Conservation (phyloP, 2,113 vertebrate species). For the Phrynosoma platyrhinos region DNA sequence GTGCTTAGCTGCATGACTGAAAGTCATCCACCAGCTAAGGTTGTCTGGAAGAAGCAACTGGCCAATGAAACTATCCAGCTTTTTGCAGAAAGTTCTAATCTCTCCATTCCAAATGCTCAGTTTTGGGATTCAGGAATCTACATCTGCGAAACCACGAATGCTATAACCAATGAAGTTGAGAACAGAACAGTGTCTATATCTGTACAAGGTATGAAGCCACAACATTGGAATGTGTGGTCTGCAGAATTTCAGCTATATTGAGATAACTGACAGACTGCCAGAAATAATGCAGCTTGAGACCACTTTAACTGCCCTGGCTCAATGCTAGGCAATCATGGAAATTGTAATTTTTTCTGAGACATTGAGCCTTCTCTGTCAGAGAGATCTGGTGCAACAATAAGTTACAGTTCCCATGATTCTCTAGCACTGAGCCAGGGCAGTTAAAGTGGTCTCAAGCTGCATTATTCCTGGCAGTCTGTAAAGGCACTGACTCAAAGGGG, state of each 20-base stretch:
- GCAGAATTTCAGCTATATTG: background rate
- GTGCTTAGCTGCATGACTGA: slow-evolving; percentile 63
- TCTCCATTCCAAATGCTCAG: slow-evolving; percentile 47
- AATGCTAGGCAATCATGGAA: no score
- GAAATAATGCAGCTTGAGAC: no score
- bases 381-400: no score
- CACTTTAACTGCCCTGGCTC: no score
- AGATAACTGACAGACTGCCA: no score
- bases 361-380: no score
- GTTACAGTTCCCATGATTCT: no score
- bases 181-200: slow-evolving; percentile 44
- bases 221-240: slow-evolving; percentile 5
- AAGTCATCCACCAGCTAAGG: slow-evolving; percentile 60
- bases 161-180: slow-evolving; percentile 57
- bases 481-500: background rate
- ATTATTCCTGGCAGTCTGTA: no score
- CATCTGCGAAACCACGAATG: slow-evolving; percentile 68
- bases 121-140: slow-evolving; percentile 67
- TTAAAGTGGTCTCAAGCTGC: no score
- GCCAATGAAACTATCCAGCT: slow-evolving; percentile 27
- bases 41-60: slow-evolving; percentile 61
- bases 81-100: slow-evolving; percentile 21
- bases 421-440: no score
- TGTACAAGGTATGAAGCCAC: slow-evolving; percentile 62
- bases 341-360: no score